A percentile compares a stretch with the other conserved stretches of the same genome.
These are phyloP conservation scores for Galaxias olidus DNA, from an alignment of 2,797 vertebrate genomes.

Conservation along the genomic window DNA sequence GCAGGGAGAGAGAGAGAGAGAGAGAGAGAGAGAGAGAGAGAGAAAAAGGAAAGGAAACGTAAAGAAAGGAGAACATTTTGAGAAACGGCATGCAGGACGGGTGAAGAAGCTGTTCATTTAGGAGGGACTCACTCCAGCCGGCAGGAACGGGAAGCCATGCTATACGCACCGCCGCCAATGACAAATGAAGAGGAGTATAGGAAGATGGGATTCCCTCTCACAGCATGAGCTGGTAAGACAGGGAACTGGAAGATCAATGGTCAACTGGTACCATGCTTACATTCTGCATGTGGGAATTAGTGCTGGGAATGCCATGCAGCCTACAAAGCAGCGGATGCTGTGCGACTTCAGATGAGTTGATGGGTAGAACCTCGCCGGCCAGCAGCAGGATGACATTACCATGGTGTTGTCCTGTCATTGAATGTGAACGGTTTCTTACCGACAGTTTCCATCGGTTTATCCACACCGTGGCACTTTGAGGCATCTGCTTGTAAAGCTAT, in stretches of 20 bases:
- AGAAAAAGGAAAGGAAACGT: background rate
- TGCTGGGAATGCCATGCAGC: background rate
- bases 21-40: background rate
- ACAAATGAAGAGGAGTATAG: slow-evolving; percentile 6
- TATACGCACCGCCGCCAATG: background rate
- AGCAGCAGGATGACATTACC: too few relatives aligned
- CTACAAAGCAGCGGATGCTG: background rate
- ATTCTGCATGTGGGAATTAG: background rate
- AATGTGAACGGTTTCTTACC: too few relatives aligned
- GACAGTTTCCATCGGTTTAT: background rate
- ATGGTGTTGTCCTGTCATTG: too few relatives aligned
- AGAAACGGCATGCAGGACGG: background rate
- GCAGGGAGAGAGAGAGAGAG: background rate
- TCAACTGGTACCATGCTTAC: background rate
- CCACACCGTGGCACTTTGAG: background rate
- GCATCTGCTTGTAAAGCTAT: background rate
- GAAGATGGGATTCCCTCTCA: slow-evolving; percentile 5
- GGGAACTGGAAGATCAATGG: background rate
- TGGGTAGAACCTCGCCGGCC: background rate
- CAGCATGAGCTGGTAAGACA: slow-evolving; percentile 46
- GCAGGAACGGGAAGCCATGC: background rate
- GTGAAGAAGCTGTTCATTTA: background rate
- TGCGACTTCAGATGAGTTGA: background rate
- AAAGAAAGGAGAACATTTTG: background rate
- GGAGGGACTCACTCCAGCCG: background rate